Evolutionary conservation across 2,797 vertebrate species (phyloP), one percentile per base, ranked within the genome.

Genomic region (Potorous gilbertii): DNA sequence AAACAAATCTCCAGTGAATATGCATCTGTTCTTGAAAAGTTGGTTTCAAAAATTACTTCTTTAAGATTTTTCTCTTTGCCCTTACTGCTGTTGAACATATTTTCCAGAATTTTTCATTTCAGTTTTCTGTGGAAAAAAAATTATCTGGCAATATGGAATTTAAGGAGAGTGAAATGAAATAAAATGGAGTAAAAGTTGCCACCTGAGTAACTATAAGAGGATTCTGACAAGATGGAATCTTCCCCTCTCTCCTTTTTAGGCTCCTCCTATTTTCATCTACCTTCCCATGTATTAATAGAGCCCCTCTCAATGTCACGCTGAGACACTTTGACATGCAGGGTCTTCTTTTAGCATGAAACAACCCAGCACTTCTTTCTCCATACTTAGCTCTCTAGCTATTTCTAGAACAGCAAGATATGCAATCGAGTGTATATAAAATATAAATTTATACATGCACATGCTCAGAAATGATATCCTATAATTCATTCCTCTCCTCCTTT

Each of bases 11-110:
- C 18, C 57, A 14, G 14, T n/a, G 13, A 16, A 31, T 57, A 46
- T 54, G 2, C 3, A 46, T 27, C 40, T 87, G 55, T 93, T 87
- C 29, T 50, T 93, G 57, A 95, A 93, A 94, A 91, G 0, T 57
- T 74, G 40, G 52, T 93, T 59, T 95, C 10, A 93, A 34, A 59
- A 59, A 87, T 94, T 21, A 74, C 55, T 96, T 95, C 18, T 40
- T 81, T 46, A 94, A 91, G 4, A 90, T 34, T 91, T 66, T 90
- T 56, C 94, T 54, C 62, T 34, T 94, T 87, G 40, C 74, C 40
- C 10, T 87, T 46, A 3, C 74, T 50, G 18, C 40, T 95, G 13
- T 93, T 66, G 13, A 91, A 8, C n/a, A 16, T 92, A 18, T 92
- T 2, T 3, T 57, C 6, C 40, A 14, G 29, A 93, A 91, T n/a